Conservation (phyloP, 2,888 invertebrate genomes). For the Hirtodrosophila confusa region DNA sequence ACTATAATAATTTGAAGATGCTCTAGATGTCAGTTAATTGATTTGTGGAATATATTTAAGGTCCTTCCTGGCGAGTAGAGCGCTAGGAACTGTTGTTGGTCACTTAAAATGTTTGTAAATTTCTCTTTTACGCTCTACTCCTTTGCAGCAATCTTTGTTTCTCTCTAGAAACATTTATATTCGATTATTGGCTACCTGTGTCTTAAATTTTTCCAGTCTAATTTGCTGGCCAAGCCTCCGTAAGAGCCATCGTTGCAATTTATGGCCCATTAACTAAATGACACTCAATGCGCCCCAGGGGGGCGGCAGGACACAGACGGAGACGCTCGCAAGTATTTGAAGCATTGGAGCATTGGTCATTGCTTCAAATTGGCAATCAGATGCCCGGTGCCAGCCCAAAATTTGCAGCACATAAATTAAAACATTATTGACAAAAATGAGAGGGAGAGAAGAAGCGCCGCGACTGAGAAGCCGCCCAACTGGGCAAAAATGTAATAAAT, state of each 20-base stretch:
- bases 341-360: slow-evolving; percentile 9
- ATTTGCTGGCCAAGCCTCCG: slow-evolving; percentile 30
- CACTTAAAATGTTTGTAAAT: too few relatives aligned
- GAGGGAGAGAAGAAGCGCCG: background rate
- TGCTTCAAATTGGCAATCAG: slow-evolving; percentile 34
- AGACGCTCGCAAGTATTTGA: slow-evolving; percentile 15
- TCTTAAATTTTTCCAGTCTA: slow-evolving; percentile 39
- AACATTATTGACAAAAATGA: slow-evolving; percentile 58
- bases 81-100: too few relatives aligned
- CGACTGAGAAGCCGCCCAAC: too few relatives aligned
- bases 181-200: slow-evolving; percentile 9
- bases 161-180: slow-evolving; percentile 4
- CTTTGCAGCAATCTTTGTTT: background rate
- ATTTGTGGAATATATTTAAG: too few relatives aligned
- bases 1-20: too few relatives aligned
- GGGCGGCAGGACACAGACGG: slow-evolving; percentile 25
- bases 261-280: slow-evolving; percentile 75
- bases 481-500: slow-evolving; percentile 42
- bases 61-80: too few relatives aligned
- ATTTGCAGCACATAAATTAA: slow-evolving; percentile 68
- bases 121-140: background rate
- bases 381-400: slow-evolving; percentile 34
- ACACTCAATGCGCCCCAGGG: slow-evolving; percentile 67
- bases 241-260: slow-evolving; percentile 47
- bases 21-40: too few relatives aligned